These are phyloP conservation scores for Yponomeuta plumbellus DNA, from an alignment of 2,888 invertebrate species.

Conservation along the genomic window DNA sequence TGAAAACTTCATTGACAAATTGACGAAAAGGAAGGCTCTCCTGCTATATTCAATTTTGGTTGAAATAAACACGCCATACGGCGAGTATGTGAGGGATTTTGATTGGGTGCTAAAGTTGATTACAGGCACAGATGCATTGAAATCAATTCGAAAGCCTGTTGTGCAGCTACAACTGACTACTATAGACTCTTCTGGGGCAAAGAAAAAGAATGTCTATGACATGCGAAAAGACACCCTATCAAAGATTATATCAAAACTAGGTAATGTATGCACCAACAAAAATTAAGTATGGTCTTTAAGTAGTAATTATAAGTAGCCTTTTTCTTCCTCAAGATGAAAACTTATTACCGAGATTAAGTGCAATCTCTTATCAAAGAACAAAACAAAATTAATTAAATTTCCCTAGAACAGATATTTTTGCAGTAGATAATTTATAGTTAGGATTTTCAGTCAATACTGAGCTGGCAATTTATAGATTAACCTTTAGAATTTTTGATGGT, in stretches of 20 bases:
- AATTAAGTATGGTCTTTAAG: not conserved
- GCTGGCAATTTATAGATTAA: no score
- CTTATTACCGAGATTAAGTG: no score
- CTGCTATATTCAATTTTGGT: not conserved
- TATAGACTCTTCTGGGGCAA: not conserved
- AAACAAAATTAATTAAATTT: no score
- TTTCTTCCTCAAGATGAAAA: no score
- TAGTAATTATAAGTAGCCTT: no score
- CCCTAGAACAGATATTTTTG: no score
- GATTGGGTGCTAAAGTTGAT: not conserved
- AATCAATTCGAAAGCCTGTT: not conserved
- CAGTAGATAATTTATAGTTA: no score
- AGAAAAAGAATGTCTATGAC: not conserved
- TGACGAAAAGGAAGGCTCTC: not conserved
- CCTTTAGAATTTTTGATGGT: no score
- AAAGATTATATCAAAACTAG: not conserved
- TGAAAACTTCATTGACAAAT: not conserved
- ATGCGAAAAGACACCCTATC: not conserved
- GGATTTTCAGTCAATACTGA: no score
- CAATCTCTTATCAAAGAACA: no score
- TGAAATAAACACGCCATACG: not conserved
- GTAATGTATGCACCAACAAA: not conserved
- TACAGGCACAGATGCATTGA: not conserved
- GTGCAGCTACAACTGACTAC: not conserved
- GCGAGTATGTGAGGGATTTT: not conserved